Percentiles rank a stretch among this genome's conserved stretches.
Conservation (phyloP, 1,140 invertebrate genomes). For the Dinoponera quadriceps region DNA sequence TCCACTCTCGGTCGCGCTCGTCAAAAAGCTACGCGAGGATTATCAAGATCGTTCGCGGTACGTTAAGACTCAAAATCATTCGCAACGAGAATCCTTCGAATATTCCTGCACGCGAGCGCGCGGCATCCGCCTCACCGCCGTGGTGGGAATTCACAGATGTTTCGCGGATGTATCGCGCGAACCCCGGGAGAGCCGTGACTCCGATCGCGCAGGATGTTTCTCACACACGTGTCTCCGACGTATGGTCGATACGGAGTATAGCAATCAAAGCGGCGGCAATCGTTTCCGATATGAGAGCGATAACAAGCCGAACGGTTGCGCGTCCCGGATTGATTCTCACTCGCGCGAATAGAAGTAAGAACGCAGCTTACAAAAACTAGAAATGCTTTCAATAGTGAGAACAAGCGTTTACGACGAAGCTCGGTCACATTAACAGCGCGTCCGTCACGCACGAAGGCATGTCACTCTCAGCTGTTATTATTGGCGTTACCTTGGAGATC, state of each 20-base stretch:
- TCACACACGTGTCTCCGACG: not conserved
- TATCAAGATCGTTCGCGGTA: constrained; percentile 42
- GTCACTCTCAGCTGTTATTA: too few species aligned
- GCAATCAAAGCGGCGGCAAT: not conserved
- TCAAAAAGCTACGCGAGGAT: constrained; percentile 26
- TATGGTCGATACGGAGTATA: too few species aligned
- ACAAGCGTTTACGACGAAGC: too few species aligned
- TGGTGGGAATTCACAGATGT: constrained; percentile 34
- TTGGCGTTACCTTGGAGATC: too few species aligned
- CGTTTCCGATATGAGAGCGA: not conserved
- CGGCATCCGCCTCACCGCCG: not conserved
- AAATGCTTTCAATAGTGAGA: too few species aligned
- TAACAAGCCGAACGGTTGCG: not conserved
- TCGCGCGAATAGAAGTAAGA: too few species aligned
- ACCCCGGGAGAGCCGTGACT: not conserved
- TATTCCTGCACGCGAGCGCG: not conserved
- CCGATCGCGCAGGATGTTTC: not conserved
- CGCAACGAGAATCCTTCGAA: constrained; percentile 18
- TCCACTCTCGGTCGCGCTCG: not conserved
- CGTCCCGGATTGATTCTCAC: too few species aligned
- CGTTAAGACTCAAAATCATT: constrained; percentile 18
- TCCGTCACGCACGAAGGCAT: too few species aligned
- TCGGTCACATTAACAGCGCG: too few species aligned
- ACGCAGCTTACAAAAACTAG: too few species aligned
- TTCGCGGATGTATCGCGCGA: not conserved